These are phyloP conservation scores for Conops quadrifasciatus DNA, from an alignment of 2,888 invertebrate genomes.

Conservation along the genomic window DNA sequence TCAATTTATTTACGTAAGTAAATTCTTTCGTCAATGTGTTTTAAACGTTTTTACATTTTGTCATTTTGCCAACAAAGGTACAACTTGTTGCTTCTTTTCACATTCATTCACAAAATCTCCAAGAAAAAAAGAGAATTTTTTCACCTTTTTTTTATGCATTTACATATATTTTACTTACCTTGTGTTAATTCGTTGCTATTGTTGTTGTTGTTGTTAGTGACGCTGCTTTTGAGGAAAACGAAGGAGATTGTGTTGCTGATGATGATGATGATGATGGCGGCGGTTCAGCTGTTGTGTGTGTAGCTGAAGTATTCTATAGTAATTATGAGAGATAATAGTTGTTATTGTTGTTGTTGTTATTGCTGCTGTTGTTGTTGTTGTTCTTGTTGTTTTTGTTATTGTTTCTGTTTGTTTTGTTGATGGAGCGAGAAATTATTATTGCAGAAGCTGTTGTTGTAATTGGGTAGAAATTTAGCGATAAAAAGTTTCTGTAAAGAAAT, in stretches of 20 bases:
- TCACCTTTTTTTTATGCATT: too few species aligned
- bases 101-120: neutral
- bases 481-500: too few species aligned
- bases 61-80: neutral
- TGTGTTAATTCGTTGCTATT: conserved; percentile 23
- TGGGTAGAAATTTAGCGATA: too few species aligned
- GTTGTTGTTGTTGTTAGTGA: neutral
- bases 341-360: conserved; percentile 37
- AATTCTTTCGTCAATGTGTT: neutral
- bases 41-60: neutral
- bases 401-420: too few species aligned
- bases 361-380: too few species aligned
- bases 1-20: too few species aligned
- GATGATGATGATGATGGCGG: neutral
- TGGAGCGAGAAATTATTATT: too few species aligned
- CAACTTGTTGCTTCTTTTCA: neutral
- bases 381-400: too few species aligned
- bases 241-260: neutral
- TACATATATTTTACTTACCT: conserved; percentile 7
- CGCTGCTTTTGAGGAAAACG: neutral
- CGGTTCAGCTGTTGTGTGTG: neutral
- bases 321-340: conserved; percentile 16
- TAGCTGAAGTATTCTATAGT: neutral
- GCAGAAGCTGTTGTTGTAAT: too few species aligned
- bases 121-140: neutral